These are phyloP conservation scores for Lasioglossum calceatum DNA, from an alignment of 2,888 invertebrate genomes.

Conservation along the genomic window DNA sequence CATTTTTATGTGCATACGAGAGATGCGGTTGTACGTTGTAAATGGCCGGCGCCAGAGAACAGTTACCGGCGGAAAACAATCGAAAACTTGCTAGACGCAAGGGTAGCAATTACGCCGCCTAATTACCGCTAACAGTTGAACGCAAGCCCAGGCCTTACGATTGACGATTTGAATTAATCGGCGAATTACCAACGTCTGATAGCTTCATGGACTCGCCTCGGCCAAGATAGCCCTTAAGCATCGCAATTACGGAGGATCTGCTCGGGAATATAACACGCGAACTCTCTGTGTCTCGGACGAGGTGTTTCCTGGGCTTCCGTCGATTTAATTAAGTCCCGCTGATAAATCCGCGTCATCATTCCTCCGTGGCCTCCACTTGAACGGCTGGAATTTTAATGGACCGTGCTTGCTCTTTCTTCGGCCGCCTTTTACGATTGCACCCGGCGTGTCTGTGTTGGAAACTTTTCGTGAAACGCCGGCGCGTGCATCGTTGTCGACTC, in stretches of 20 bases:
- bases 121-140: slow-evolving; percentile 69
- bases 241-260: slow-evolving; percentile 71
- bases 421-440: slow-evolving; percentile 32
- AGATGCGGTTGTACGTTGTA: background rate
- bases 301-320: slow-evolving; percentile 48
- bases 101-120: slow-evolving; percentile 55
- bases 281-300: slow-evolving; percentile 24
- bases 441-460: background rate
- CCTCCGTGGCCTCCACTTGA: slow-evolving; percentile 29
- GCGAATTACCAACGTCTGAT: slow-evolving; percentile 67
- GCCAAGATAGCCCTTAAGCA: slow-evolving; percentile 65
- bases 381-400: slow-evolving; percentile 51
- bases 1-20: background rate
- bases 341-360: slow-evolving; percentile 49
- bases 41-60: background rate
- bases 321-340: slow-evolving; percentile 63
- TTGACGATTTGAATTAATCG: slow-evolving; percentile 71
- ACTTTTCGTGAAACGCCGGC: background rate
- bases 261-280: slow-evolving; percentile 66
- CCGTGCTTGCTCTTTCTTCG: slow-evolving; percentile 10
- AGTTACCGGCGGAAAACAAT: slow-evolving; percentile 21
- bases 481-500: background rate
- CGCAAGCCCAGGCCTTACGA: slow-evolving; percentile 56
- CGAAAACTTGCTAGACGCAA: slow-evolving; percentile 45
- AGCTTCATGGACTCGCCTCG: slow-evolving; percentile 68